Percentiles rank a stretch among this genome's conserved stretches.
These are phyloP conservation scores for Cladorhizidae sp. DNA, from an alignment of 37 sponge, comb jelly and placozoan species.

Conservation along the genomic window DNA sequence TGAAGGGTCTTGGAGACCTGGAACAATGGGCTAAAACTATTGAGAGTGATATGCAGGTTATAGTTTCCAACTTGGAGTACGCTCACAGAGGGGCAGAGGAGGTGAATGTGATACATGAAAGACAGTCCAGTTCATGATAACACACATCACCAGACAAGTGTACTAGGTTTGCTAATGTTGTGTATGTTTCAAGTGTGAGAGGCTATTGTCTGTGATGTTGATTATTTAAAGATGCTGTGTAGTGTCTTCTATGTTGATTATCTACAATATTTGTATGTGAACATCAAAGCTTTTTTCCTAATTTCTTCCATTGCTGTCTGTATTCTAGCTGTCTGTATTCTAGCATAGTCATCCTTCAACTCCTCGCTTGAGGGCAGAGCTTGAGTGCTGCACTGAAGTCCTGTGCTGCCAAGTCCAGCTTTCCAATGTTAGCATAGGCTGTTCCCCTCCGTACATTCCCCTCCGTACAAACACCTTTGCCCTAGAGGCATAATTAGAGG, in stretches of 20 bases:
- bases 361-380: slow-evolving; percentile 45
- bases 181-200: too few relatives aligned
- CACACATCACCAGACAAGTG: too few relatives aligned
- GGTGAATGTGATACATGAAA: slow-evolving; percentile 41
- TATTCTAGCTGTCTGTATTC: slow-evolving; percentile 16
- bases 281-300: background rate
- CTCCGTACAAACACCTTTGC: slow-evolving; percentile 82
- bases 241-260: too few relatives aligned
- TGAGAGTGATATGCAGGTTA: slow-evolving; percentile 85
- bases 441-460: slow-evolving; percentile 88
- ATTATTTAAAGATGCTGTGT: background rate
- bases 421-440: slow-evolving; percentile 73
- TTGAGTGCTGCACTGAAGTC: slow-evolving; percentile 77
- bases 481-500: slow-evolving; percentile 65
- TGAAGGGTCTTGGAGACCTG: slow-evolving; percentile 92
- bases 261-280: too few relatives aligned
- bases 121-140: too few relatives aligned
- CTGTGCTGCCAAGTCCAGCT: slow-evolving; percentile 64
- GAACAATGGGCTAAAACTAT: slow-evolving; percentile 95
- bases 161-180: too few relatives aligned
- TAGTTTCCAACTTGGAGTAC: slow-evolving; percentile 77
- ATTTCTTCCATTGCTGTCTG: slow-evolving; percentile 12
- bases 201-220: background rate
- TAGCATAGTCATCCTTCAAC: slow-evolving; percentile 59
- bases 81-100: slow-evolving; percentile 84